A percentile compares a stretch with the other conserved stretches of the same genome.
Evolutionary conservation across 2,113 vertebrate genomes (phyloP).

Genomic region (Acanthochromis polyacanthus): DNA sequence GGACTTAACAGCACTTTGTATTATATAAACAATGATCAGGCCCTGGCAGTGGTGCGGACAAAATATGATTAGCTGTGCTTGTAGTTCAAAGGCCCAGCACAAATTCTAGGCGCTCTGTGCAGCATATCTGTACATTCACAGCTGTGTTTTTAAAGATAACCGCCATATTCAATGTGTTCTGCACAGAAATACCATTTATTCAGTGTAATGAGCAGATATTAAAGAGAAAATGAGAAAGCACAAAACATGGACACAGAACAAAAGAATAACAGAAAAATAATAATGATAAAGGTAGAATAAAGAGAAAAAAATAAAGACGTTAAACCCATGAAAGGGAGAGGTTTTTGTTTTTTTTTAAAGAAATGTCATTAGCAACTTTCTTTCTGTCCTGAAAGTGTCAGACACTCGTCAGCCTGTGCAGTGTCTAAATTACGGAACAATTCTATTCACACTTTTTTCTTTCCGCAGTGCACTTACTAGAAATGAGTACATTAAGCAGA

Average conservation of each 20-base stretch:
- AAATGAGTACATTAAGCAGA: neutral
- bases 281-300: constrained; percentile 69
- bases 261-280: constrained; percentile 59
- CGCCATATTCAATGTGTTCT: constrained; percentile 51
- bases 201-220: constrained; percentile 79
- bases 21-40: constrained; percentile 69
- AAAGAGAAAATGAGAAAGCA: constrained; percentile 70
- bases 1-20: constrained; percentile 55
- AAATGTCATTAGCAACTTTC: constrained; percentile 60
- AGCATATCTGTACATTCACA: constrained; percentile 69
- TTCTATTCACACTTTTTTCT: constrained; percentile 1
- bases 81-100: constrained; percentile 65
- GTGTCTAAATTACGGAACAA: constrained; percentile 31
- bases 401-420: constrained; percentile 30
- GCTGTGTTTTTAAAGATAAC: constrained; percentile 83
- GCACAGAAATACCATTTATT: constrained; percentile 70
- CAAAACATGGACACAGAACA: constrained; percentile 37
- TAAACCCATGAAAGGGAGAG: constrained; percentile 65
- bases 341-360: constrained; percentile 18
- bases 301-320: constrained; percentile 54
- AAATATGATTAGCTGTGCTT: constrained; percentile 72
- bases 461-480: neutral
- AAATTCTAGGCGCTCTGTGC: constrained; percentile 58
- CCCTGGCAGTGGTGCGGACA: constrained; percentile 33
- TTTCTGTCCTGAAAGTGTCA: constrained; percentile 50